These are phyloP conservation scores for Latrodectus elegans DNA, from an alignment of 2,888 invertebrate species.

Conservation along the genomic window DNA sequence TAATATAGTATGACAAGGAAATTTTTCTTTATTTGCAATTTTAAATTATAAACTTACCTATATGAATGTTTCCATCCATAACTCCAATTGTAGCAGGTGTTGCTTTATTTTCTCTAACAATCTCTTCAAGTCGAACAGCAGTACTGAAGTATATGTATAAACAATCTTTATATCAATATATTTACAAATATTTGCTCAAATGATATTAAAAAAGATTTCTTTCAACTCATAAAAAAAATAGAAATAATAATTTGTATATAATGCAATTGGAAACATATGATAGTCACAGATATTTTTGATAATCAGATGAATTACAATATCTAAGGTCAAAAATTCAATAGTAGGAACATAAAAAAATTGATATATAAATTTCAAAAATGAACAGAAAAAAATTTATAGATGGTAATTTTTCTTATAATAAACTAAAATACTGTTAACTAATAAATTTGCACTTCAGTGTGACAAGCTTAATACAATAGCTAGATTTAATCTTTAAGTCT, in stretches of 20 bases:
- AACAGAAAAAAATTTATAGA: too few relatives aligned
- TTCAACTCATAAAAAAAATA: not conserved
- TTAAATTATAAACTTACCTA: slow-evolving; percentile 78
- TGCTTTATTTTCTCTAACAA: slow-evolving; percentile 82
- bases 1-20: slow-evolving; percentile 4
- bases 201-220: not conserved
- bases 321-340: too few relatives aligned
- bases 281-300: too few relatives aligned
- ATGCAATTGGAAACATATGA: not conserved
- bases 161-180: too few relatives aligned
- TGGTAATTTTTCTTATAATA: too few relatives aligned
- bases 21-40: not conserved
- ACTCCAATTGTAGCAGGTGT: slow-evolving; percentile 95
- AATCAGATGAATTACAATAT: too few relatives aligned
- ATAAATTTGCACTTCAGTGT: too few relatives aligned
- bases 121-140: slow-evolving; percentile 86
- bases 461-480: too few relatives aligned
- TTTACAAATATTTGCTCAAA: not conserved
- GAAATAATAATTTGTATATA: not conserved
- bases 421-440: too few relatives aligned
- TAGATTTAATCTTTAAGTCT: too few relatives aligned
- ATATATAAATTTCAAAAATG: too few relatives aligned
- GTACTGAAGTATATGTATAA: slow-evolving; percentile 77
- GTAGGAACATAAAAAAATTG: too few relatives aligned
- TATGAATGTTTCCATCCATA: slow-evolving; percentile 85